These are phyloP conservation scores for Perccottus glenii DNA, from an alignment of 2,113 vertebrate species.

Conservation along the genomic window DNA sequence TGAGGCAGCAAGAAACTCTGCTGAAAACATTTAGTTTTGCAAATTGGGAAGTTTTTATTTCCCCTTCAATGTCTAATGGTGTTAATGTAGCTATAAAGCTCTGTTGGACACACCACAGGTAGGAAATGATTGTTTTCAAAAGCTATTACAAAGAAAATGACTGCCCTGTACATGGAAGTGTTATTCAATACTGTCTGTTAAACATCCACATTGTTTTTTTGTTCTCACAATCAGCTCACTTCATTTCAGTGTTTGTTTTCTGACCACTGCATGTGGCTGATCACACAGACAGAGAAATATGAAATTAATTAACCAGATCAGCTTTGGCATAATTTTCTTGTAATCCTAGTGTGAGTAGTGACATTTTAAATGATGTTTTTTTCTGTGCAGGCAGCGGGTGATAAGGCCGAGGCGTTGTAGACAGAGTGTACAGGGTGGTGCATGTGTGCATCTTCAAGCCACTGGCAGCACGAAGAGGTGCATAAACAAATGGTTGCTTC, in stretches of 20 bases:
- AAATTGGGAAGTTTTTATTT: background rate
- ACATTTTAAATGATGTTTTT: background rate
- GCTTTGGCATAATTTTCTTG: background rate
- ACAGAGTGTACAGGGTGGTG: background rate
- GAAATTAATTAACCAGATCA: background rate
- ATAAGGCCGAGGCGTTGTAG: background rate
- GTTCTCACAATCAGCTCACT: too few species aligned
- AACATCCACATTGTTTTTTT: constrained; percentile 1
- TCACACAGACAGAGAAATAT: background rate
- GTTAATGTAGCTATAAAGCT: background rate
- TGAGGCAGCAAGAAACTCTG: too few species aligned
- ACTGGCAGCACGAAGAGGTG: background rate
- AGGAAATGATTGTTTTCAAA: background rate
- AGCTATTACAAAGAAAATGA: background rate
- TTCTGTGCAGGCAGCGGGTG: background rate
- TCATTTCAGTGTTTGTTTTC: too few species aligned
- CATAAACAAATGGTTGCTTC: background rate
- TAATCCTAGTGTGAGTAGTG: background rate
- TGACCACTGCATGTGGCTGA: background rate
- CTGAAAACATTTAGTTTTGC: too few species aligned
- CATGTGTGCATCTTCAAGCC: background rate
- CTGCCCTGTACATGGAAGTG: background rate
- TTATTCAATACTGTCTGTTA: constrained; percentile 1
- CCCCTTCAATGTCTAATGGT: background rate
- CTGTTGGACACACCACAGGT: background rate